Percentiles rank a stretch among this genome's conserved stretches.
phyloP scores from a whole-genome alignment of 2,113 vertebrate species.

The Chascanopsetta lugubris region DNA sequence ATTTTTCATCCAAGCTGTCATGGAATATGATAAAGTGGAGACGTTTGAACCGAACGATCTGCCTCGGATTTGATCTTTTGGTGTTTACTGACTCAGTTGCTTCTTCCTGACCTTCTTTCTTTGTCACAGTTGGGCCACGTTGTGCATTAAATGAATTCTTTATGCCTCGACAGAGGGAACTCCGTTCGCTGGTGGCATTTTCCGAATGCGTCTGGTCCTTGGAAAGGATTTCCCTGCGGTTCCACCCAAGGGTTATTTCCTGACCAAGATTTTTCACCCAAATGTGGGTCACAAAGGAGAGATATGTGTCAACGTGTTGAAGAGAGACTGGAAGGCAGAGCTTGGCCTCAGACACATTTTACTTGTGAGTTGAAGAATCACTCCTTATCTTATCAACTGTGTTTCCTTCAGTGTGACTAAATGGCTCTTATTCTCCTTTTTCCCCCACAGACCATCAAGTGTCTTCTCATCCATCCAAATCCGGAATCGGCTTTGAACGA shows the following conservation, averaged over 20 bases:
- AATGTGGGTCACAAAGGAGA: conserved; percentile 93
- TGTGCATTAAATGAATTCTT: conserved; percentile 70
- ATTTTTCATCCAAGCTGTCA: neutral
- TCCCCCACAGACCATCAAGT: conserved; percentile 88
- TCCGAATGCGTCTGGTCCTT: conserved; percentile 92
- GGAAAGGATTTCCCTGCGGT: conserved; percentile 93
- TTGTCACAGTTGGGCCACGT: conserved; percentile 10
- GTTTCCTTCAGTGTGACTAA: neutral
- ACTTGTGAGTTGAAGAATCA: conserved; percentile 80
- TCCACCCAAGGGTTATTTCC: conserved; percentile 93
- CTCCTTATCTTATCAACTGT: neutral
- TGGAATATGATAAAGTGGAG: neutral
- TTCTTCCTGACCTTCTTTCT: conserved; percentile 29
- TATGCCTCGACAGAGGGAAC: conserved; percentile 86
- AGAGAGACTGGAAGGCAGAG: conserved; percentile 94
- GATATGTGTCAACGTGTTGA: conserved; percentile 93
- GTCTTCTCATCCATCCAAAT: conserved; percentile 94
- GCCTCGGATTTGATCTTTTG: conserved; percentile 1
- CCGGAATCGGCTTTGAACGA: conserved; percentile 92
- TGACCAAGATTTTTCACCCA: conserved; percentile 95
- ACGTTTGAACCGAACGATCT: neutral
- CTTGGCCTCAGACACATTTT: conserved; percentile 91
- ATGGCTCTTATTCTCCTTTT: neutral
- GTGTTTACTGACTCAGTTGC: conserved; percentile 19
- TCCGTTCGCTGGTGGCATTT: conserved; percentile 90